phyloP scores from a whole-genome alignment of 2,113 vertebrate species.

The Todiramphus chloris region DNA sequence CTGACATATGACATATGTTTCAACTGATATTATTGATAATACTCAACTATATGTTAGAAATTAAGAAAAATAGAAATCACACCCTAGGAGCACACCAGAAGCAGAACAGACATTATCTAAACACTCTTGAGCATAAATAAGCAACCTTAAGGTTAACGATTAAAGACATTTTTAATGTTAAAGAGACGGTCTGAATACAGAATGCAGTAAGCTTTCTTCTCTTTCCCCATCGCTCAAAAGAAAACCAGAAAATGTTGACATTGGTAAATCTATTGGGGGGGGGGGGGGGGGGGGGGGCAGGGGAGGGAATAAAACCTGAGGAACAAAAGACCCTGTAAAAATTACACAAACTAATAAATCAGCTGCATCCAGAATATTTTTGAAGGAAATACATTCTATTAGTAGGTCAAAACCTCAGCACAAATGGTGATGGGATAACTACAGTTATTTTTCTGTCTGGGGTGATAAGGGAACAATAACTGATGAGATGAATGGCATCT shows the following conservation, averaged over 20 bases:
- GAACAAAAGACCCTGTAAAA: background rate
- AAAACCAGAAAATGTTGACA: background rate
- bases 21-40: background rate
- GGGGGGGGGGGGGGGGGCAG: no score
- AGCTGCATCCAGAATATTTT: background rate
- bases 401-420: background rate
- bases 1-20: background rate
- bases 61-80: background rate
- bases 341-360: background rate
- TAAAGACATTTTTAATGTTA: background rate
- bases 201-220: background rate
- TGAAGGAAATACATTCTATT: background rate
- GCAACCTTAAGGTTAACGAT: background rate
- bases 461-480: conserved; percentile 13
- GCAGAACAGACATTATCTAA: background rate
- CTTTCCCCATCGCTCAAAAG: background rate
- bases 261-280: background rate
- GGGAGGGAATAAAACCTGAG: background rate
- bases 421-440: conserved; percentile 32
- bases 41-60: background rate
- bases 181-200: background rate
- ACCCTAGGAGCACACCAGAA: background rate
- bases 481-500: background rate
- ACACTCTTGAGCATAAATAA: background rate
- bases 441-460: conserved; percentile 41